A percentile compares a stretch with the other conserved stretches of the same genome.
phyloP scores from a whole-genome alignment of 2,113 vertebrate genomes.

The Tupaia tana region DNA sequence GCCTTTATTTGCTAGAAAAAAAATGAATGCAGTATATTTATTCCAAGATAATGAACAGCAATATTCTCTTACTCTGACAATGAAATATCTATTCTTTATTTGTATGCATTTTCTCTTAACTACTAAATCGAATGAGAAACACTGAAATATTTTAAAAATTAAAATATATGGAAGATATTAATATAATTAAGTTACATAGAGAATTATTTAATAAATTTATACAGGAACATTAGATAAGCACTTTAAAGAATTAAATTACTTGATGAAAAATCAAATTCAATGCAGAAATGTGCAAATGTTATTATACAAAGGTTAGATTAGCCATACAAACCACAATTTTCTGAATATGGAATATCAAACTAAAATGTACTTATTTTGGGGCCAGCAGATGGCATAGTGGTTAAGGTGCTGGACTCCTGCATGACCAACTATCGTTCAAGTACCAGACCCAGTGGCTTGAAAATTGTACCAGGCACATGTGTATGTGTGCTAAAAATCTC shows the following conservation, averaged over 20 bases:
- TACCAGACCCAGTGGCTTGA: no score
- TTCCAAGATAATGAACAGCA: slow-evolving; percentile 61
- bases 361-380: not conserved
- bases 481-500: no score
- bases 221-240: not conserved
- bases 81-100: slow-evolving; percentile 45
- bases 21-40: slow-evolving; percentile 40
- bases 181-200: not conserved
- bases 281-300: not conserved
- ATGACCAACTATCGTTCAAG: no score
- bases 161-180: slow-evolving; percentile 34
- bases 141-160: slow-evolving; percentile 38
- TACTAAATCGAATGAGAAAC: slow-evolving; percentile 9
- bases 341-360: not conserved
- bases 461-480: no score
- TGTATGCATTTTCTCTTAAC: not conserved
- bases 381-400: no score
- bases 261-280: not conserved
- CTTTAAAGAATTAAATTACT: not conserved
- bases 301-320: not conserved
- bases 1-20: slow-evolving; percentile 32
- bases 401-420: no score
- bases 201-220: not conserved
- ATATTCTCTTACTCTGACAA: not conserved
- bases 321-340: not conserved